These are phyloP conservation scores for Caligus rogercresseyi DNA, from an alignment of 1,140 invertebrate species.

Conservation along the genomic window DNA sequence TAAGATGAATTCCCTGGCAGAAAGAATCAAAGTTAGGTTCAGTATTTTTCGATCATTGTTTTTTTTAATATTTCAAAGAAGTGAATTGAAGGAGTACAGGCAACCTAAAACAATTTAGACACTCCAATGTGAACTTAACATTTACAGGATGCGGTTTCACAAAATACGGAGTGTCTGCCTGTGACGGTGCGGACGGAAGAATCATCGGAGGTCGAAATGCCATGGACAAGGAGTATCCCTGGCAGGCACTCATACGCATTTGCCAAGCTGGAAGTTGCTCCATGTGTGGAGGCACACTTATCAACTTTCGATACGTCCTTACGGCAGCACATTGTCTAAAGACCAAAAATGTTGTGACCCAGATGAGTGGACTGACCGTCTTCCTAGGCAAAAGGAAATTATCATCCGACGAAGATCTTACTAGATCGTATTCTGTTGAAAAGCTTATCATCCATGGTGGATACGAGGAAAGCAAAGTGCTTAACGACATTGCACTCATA, in stretches of 20 bases:
- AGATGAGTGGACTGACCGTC: background rate
- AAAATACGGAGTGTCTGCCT: background rate
- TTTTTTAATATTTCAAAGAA: too few species aligned
- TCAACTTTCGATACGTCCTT: constrained; percentile 22
- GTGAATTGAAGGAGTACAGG: too few species aligned
- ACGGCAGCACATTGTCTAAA: constrained; percentile 14
- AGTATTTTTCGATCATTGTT: too few species aligned
- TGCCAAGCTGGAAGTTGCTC: background rate
- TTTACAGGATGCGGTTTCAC: background rate
- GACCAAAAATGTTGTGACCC: background rate
- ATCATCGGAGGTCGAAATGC: background rate
- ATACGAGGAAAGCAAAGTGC: background rate
- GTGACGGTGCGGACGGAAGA: background rate
- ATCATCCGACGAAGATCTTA: background rate
- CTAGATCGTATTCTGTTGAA: background rate
- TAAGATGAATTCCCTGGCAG: too few species aligned
- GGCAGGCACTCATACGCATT: background rate
- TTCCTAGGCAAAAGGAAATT: background rate
- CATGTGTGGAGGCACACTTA: background rate
- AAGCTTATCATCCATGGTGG: background rate
- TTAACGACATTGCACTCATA: constrained; percentile 45
- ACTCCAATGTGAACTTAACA: too few species aligned
- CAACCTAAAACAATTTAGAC: too few species aligned
- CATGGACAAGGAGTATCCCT: background rate
- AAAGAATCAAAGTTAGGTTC: too few species aligned